phyloP scores from a whole-genome alignment of 1,140 invertebrate genomes.

The Reticulitermes speratus region DNA sequence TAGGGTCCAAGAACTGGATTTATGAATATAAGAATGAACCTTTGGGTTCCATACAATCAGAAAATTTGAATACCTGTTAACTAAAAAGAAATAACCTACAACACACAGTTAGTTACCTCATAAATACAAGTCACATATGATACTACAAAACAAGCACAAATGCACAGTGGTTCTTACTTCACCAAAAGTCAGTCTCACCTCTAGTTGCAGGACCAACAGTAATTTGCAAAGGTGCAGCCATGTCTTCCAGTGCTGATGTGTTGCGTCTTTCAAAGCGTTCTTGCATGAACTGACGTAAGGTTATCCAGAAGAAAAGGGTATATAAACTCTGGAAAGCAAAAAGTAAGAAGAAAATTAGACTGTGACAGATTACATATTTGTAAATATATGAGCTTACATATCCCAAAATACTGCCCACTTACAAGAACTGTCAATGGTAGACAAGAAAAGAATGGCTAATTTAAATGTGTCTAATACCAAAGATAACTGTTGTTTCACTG shows the following conservation, averaged over 20 bases:
- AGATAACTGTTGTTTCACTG: too few species aligned
- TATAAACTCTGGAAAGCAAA: conserved; percentile 67
- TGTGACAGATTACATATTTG: background rate
- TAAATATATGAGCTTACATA: background rate
- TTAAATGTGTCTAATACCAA: too few species aligned
- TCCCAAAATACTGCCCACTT: background rate
- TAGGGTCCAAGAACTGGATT: too few species aligned
- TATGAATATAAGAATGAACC: too few species aligned
- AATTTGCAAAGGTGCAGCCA: conserved; percentile 76
- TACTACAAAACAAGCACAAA: too few species aligned
- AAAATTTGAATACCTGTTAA: too few species aligned
- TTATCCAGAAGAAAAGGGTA: conserved; percentile 94
- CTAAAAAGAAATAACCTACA: too few species aligned
- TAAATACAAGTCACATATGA: too few species aligned
- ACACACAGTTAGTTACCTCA: too few species aligned
- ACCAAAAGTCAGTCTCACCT: conserved; percentile 37
- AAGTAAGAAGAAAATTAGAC: background rate
- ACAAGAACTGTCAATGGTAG: background rate
- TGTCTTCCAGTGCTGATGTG: conserved; percentile 66
- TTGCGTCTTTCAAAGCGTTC: conserved; percentile 66
- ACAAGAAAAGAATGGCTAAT: background rate
- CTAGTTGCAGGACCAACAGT: conserved; percentile 67
- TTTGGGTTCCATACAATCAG: too few species aligned
- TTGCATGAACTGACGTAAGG: conserved; percentile 83
- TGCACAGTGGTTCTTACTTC: too few species aligned